Evolutionary conservation across 1,140 invertebrate genomes (phyloP).

Genomic region (Drosophila paulistorum): DNA sequence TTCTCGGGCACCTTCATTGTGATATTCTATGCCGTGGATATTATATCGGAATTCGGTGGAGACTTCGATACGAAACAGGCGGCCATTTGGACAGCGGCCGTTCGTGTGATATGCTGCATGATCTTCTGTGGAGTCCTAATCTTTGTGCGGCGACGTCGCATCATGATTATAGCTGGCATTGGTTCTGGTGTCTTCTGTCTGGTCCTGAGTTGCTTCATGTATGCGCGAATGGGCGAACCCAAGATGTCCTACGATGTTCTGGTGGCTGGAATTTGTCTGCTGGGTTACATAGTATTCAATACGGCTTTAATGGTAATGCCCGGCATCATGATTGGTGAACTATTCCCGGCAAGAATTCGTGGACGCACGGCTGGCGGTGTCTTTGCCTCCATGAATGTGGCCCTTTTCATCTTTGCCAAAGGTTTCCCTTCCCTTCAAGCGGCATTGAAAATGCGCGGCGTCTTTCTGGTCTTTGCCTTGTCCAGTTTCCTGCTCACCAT

Average conservation of each 20-base stretch:
- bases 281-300: slow-evolving; percentile 88
- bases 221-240: slow-evolving; percentile 77
- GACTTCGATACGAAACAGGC: slow-evolving; percentile 84
- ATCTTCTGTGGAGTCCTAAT: slow-evolving; percentile 87
- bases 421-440: slow-evolving; percentile 86
- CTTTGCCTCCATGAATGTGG: slow-evolving; percentile 88
- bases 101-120: slow-evolving; percentile 86
- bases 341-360: slow-evolving; percentile 87
- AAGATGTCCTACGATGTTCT: slow-evolving; percentile 81
- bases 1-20: slow-evolving; percentile 89
- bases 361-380: slow-evolving; percentile 87
- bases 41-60: slow-evolving; percentile 85
- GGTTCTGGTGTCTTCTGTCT: slow-evolving; percentile 87
- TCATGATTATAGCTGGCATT: slow-evolving; percentile 86
- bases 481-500: slow-evolving; percentile 87
- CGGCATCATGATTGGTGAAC: slow-evolving; percentile 88
- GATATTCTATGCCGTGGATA: slow-evolving; percentile 90
- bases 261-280: slow-evolving; percentile 84
- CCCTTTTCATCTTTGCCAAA: slow-evolving; percentile 89
- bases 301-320: slow-evolving; percentile 89
- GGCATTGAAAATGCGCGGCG: slow-evolving; percentile 85
- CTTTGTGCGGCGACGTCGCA: slow-evolving; percentile 85
- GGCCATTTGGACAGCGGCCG: slow-evolving; percentile 87
- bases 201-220: slow-evolving; percentile 84
- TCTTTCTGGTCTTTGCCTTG: slow-evolving; percentile 88